Base-by-base conservation (phyloP, 2,113 vertebrate species). In the Prolemur simus region DNA sequence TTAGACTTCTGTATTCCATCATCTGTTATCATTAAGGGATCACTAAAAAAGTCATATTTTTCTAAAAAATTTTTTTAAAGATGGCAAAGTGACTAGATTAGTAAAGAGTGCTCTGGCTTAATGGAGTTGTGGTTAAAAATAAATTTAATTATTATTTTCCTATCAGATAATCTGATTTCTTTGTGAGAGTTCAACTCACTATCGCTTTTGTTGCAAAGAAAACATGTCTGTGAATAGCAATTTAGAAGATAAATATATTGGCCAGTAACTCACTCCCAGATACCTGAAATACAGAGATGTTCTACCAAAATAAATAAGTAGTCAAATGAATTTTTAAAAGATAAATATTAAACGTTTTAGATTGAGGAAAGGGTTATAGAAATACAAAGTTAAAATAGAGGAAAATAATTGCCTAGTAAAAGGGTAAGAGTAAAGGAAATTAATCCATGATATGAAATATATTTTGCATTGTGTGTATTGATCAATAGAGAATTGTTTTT, bases 131-230 rank as follows among this genome's bases (percentile, higher is more conserved):
- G 82, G 45, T 86, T 91, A 87, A 93, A 89, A 60, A n/a, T 68
- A 92, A 94, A 64, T 89, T 54, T 56, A 39, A 63, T 90, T 94
- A 63, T 89, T 96, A 58, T 88, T 97, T 86, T 60, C 27, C 45
- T 34, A 23, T 92, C 21, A 64, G 9, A 8, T 66, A 92, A 64
- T 83, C 49, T 90, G 10, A 87, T 94, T 89, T 84, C 76, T 87
- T 95, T 39, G n/a, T 76, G 73, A 88, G 73, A 80, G 4, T 90
- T 92, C 69, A 77, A 66, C 10, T 89, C 39, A 54, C 32, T 88
- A 8, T 94, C n/a, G 85, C 32, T 94, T 82, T 42, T 34, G 6
- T 87, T 68, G 34, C 4, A 47, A 80, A 81, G 64, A 45, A 87
- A 87, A 39, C 54, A 69, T 89, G 45, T 89, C 78, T 87, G 3